Evolutionary conservation across 92 coral and sea anemone species (phyloP), one percentile per base, ranked within the genome.

Genomic region (Porites evermanni): DNA sequence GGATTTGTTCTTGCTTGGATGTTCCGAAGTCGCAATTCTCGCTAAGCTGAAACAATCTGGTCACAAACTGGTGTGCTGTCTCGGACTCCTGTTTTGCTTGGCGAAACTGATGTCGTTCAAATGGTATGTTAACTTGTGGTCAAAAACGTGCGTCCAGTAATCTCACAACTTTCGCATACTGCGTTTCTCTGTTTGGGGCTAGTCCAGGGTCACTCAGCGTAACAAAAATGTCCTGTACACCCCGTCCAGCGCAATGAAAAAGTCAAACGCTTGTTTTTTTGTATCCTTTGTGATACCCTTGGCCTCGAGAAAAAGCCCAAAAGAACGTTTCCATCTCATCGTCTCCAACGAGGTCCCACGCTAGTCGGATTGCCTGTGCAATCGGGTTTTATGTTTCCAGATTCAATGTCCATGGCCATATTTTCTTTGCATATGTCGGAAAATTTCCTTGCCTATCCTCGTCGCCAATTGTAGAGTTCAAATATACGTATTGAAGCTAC

Each of bases 261-360:
- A 88, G 20, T 13, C 76, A 44, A 16, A 83, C 82, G 29, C 29
- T 47, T 50, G 76, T 63, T 52, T 78, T 65, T 70, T 85, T 73
- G 70, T 53, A 32, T n/a, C 91, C 58, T 78, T 78, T 59, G 73
- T 64, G 20, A 88, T 21, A 0, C 92, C 89, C 47, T 89, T 92
- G 1, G 76, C 95, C 56, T 86, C 95, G 16, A 92, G 80, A 19
- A 74, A 92, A 24, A 85, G 86, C 74, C 85, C 86, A 63, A 92
- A 89, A 1, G 91, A 85, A 6, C 75, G 86, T 29, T 29, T 29
- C 3, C 32, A 77, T 88, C 86, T 89, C 92, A 92, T 13, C 89
- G 70, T n/a, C 60, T 50, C 92, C 86, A 89, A 32, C 92, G 53
- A 16, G 89, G 86, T 12, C 89, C 84, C 18, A 91, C 76, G 56